Percentiles rank a stretch among this genome's conserved stretches.
phyloP scores from a whole-genome alignment of 2,888 invertebrate species.

The Tineola bisselliella region DNA sequence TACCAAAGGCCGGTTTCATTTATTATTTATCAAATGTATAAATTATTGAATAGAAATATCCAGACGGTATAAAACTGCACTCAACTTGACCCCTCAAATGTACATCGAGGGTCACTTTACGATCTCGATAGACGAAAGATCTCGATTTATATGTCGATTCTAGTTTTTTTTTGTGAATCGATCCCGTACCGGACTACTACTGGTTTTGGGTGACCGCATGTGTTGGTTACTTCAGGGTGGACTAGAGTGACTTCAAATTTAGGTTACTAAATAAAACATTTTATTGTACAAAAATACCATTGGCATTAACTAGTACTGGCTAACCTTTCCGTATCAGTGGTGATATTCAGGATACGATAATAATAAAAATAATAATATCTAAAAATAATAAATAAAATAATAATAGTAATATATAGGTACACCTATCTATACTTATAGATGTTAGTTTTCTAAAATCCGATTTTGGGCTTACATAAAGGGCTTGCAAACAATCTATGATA shows the following conservation, averaged over 20 bases:
- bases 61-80: conserved; percentile 22
- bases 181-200: neutral
- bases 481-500: too few relatives aligned
- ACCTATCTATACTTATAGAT: too few relatives aligned
- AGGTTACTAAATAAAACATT: too few relatives aligned
- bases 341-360: too few relatives aligned
- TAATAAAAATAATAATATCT: too few relatives aligned
- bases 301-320: too few relatives aligned
- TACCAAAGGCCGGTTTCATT: conserved; percentile 21
- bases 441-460: too few relatives aligned
- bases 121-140: conserved; percentile 25
- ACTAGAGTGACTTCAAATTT: neutral
- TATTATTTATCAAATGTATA: conserved; percentile 68
- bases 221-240: neutral
- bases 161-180: conserved; percentile 12
- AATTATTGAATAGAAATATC: conserved; percentile 53
- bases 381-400: too few relatives aligned
- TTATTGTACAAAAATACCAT: neutral
- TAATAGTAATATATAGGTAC: too few relatives aligned
- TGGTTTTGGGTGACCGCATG: conserved; percentile 16
- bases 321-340: too few relatives aligned
- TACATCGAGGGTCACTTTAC: conserved; percentile 40
- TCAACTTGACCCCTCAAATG: conserved; percentile 31
- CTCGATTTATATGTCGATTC: conserved; percentile 28
- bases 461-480: too few relatives aligned